These are phyloP conservation scores for Alauda arvensis DNA, from an alignment of 2,797 vertebrate genomes.

Conservation along the genomic window DNA sequence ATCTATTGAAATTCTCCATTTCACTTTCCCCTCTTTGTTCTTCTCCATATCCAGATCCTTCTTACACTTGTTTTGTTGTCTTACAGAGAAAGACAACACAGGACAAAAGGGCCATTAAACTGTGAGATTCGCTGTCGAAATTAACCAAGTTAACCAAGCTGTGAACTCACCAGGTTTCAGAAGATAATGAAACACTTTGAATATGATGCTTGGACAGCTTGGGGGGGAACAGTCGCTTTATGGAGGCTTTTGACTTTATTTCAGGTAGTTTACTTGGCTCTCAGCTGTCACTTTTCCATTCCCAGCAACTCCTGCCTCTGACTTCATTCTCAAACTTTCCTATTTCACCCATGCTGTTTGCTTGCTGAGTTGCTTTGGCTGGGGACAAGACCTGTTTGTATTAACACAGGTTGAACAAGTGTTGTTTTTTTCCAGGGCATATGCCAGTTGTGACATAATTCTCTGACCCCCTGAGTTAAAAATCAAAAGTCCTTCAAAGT, in stretches of 20 bases:
- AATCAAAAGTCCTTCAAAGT: neutral
- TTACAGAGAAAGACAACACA: neutral
- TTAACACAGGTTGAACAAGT: neutral
- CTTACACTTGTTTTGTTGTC: neutral
- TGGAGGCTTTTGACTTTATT: neutral
- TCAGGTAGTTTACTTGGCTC: neutral
- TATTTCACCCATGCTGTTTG: neutral
- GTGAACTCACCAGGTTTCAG: neutral
- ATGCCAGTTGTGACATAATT: neutral
- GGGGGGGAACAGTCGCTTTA: accelerated
- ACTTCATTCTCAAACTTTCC: neutral
- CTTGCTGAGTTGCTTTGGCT: neutral
- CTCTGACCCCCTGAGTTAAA: neutral
- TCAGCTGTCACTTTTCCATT: neutral
- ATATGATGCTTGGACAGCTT: neutral
- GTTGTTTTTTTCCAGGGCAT: neutral
- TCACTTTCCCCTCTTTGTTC: neutral
- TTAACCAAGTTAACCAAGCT: neutral
- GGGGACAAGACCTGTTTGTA: neutral
- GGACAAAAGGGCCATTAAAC: neutral
- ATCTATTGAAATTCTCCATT: neutral
- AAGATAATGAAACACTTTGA: neutral
- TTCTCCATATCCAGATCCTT: neutral
- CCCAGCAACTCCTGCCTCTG: neutral
- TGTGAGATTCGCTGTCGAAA: neutral